Conservation (phyloP, 2,888 invertebrate genomes). For the Cephus runcator region DNA sequence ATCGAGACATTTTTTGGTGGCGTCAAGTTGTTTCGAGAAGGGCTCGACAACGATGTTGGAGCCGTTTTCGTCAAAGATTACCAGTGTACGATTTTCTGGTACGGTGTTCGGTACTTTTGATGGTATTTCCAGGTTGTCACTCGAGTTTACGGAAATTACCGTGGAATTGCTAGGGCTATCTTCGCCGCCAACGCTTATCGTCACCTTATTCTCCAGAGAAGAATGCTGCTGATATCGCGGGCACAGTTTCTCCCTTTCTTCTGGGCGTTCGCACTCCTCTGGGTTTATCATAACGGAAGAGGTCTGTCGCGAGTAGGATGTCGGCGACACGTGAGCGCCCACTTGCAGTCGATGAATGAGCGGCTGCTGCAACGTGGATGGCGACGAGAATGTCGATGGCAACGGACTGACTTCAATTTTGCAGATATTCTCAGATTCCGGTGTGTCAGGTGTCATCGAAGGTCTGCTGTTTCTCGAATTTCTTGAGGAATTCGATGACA, state of each 20-base stretch:
- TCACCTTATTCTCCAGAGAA: conserved; percentile 61
- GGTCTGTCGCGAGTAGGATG: conserved; percentile 65
- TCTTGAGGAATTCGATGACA: neutral
- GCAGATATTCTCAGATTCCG: conserved; percentile 45
- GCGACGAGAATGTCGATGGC: neutral
- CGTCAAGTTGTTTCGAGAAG: neutral
- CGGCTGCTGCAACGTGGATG: conserved; percentile 30
- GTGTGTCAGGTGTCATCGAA: conserved; percentile 27
- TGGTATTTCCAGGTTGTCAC: conserved; percentile 18
- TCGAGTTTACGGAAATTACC: conserved; percentile 58
- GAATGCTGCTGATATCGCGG: conserved; percentile 10
- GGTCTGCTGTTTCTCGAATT: neutral
- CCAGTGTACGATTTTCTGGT: conserved; percentile 53
- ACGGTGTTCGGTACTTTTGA: conserved; percentile 15
- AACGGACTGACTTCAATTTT: conserved; percentile 58
- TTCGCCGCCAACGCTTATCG: conserved; percentile 66
- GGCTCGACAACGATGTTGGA: conserved; percentile 57
- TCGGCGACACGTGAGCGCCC: conserved; percentile 31
- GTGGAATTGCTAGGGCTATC: conserved; percentile 59
- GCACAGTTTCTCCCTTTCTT: neutral
- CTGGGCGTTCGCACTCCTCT: conserved; percentile 69
- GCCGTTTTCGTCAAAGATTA: conserved; percentile 60
- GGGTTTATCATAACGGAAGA: conserved; percentile 78
- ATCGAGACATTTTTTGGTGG: neutral
- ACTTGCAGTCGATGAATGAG: conserved; percentile 61